Evolutionary conservation across 2,113 vertebrate genomes (phyloP).

Genomic region (Zosterops japonicus): DNA sequence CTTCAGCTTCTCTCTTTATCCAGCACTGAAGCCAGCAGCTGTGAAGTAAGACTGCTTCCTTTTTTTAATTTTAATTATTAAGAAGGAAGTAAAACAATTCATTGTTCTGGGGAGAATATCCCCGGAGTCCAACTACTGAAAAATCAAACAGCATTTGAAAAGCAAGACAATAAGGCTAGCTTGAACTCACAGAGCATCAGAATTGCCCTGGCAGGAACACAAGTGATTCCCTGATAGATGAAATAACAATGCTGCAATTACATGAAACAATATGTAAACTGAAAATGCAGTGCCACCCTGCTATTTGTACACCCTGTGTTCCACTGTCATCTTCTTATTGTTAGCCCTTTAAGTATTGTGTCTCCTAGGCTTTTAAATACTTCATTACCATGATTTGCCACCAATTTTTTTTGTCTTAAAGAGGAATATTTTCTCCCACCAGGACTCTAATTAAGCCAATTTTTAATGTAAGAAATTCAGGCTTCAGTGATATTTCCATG

Average conservation of each 20-base stretch:
- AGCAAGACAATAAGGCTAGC: slow-evolving; percentile 1
- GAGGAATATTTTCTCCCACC: neutral
- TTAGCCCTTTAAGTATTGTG: neutral
- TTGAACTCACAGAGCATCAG: neutral
- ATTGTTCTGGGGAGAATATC: neutral
- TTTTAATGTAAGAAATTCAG: neutral
- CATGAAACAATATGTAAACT: slow-evolving; percentile 39
- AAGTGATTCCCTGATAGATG: slow-evolving; percentile 7
- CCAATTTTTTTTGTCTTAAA: neutral
- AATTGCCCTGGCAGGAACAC: neutral
- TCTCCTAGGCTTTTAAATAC: neutral
- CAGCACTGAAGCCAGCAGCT: neutral
- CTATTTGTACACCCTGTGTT: neutral
- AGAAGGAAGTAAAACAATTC: slow-evolving; percentile 3
- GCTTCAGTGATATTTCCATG: neutral
- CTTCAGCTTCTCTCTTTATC: neutral
- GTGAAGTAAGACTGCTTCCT: neutral
- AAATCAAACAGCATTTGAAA: slow-evolving; percentile 45
- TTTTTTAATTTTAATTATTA: neutral
- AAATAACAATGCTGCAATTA: slow-evolving; percentile 36
- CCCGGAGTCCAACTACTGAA: slow-evolving; percentile 31
- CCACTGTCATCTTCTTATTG: slow-evolving; percentile 18
- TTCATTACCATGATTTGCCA: neutral
- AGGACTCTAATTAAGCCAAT: neutral
- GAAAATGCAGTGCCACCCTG: slow-evolving; percentile 21